Conservation (phyloP, 1,140 invertebrate species). For the Pogonomyrmex barbatus region DNA sequence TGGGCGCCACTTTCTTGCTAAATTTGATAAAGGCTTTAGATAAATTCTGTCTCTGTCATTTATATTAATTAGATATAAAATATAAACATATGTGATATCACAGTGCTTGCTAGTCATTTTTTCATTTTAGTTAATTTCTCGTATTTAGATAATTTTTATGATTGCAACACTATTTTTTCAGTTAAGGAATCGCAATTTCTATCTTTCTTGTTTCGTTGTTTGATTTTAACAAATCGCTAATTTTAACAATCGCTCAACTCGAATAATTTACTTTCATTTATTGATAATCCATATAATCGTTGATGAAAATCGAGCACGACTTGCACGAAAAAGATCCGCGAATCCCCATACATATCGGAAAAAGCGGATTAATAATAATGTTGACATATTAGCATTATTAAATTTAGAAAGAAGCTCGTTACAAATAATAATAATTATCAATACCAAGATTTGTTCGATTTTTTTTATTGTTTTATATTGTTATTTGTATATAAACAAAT, state of each 20-base stretch:
- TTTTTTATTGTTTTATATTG: neutral
- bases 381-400: neutral
- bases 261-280: constrained; percentile 46
- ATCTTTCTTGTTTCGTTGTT: neutral
- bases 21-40: no score
- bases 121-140: no score
- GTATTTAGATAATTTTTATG: no score
- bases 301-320: constrained; percentile 39
- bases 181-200: constrained; percentile 28
- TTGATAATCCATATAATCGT: neutral
- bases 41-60: no score
- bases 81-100: no score
- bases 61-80: no score
- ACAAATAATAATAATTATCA: neutral
- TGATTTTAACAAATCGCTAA: neutral
- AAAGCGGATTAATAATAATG: neutral
- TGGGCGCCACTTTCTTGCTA: no score
- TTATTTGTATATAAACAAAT: neutral
- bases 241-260: neutral
- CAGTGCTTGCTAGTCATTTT: no score
- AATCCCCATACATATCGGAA: neutral
- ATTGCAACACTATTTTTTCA: no score
- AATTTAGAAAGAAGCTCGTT: neutral
- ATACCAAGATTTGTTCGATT: neutral
- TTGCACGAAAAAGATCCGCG: neutral